Conservation (phyloP, 1,140 invertebrate species). For the Scaptomyza pallida region DNA sequence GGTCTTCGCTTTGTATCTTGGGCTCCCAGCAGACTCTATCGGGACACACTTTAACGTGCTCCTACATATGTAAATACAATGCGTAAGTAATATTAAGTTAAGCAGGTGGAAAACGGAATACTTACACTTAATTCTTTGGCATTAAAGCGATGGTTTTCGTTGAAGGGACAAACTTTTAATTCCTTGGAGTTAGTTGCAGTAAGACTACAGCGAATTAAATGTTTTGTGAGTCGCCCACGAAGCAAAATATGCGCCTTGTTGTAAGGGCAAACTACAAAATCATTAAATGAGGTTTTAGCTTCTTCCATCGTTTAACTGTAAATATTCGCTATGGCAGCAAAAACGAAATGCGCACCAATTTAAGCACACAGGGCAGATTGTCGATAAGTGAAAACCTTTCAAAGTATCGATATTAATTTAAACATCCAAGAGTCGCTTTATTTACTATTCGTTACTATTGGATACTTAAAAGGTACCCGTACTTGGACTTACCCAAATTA, state of each 20-base stretch:
- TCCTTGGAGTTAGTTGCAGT: not conserved
- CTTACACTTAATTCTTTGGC: constrained; percentile 12
- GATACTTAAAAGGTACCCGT: no score
- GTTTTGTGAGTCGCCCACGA: constrained; percentile 10
- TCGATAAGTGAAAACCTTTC: not conserved
- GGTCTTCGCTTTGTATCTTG: not conserved
- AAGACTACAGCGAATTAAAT: constrained; percentile 18
- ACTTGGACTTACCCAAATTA: no score
- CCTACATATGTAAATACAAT: constrained; percentile 3
- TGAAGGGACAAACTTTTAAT: constrained; percentile 18
- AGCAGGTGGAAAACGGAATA: not conserved
- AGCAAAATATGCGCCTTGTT: constrained; percentile 9
- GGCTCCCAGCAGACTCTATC: not conserved
- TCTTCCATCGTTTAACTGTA: constrained; percentile 2
- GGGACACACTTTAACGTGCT: constrained; percentile 19
- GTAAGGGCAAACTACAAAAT: constrained; percentile 17
- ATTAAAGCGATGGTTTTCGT: constrained; percentile 8
- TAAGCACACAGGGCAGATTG: no score
- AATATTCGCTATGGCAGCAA: not conserved
- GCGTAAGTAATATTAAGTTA: no score
- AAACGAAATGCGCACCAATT: not conserved
- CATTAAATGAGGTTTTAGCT: not conserved
- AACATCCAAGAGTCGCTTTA: no score
- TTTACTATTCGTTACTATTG: not conserved
- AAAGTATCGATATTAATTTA: not conserved